phyloP scores from a whole-genome alignment of 2,888 invertebrate genomes.

The Dione juno region DNA sequence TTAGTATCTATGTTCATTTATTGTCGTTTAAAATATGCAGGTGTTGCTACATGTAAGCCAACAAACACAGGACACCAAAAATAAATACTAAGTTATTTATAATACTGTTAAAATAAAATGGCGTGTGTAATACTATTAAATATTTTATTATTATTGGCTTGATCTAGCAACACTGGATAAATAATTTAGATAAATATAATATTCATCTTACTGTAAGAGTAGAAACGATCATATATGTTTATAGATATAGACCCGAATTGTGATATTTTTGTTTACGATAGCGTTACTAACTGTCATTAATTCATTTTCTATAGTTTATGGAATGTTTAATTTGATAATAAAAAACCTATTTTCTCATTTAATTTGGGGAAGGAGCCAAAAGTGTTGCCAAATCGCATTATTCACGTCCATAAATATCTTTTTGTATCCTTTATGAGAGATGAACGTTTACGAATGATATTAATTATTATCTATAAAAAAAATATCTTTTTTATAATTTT shows the following conservation, averaged over 20 bases:
- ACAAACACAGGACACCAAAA: background rate
- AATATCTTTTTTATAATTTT: background rate
- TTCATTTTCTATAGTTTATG: conserved; percentile 29
- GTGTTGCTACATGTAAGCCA: conserved; percentile 36
- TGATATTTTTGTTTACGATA: conserved; percentile 66
- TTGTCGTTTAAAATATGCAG: conserved; percentile 51
- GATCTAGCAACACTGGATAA: conserved; percentile 35
- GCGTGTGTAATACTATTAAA: background rate
- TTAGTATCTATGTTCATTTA: conserved; percentile 50
- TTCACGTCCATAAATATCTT: conserved; percentile 64
- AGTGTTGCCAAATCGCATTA: conserved; percentile 77
- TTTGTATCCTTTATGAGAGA: conserved; percentile 49
- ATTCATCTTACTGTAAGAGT: conserved; percentile 32
- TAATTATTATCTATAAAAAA: background rate
- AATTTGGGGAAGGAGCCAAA: conserved; percentile 76
- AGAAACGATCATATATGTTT: conserved; percentile 51
- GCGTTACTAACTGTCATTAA: conserved; percentile 40
- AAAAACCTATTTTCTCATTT: conserved; percentile 45
- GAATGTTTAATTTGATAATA: conserved; percentile 29
- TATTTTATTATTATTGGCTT: background rate
- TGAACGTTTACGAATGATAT: conserved; percentile 5
- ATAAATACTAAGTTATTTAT: conserved; percentile 11
- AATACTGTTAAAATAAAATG: background rate
- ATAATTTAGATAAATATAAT: conserved; percentile 33
- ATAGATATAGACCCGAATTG: conserved; percentile 68